Evolutionary conservation across 2,888 invertebrate genomes (phyloP).

Genomic region (Drosophila heteroneura): DNA sequence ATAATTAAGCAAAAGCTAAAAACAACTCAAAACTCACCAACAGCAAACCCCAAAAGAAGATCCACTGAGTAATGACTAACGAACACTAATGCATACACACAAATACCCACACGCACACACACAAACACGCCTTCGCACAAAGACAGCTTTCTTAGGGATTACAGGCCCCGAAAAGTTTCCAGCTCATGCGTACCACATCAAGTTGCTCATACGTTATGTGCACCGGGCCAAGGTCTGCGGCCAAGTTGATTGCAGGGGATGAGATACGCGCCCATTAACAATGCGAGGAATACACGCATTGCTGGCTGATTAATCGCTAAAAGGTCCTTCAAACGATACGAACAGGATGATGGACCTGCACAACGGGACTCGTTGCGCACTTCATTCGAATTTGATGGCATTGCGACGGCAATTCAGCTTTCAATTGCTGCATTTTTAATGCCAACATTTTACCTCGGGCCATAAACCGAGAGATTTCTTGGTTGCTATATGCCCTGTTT

Average conservation of each 20-base stretch:
- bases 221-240: slow-evolving; percentile 25
- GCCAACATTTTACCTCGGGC: slow-evolving; percentile 27
- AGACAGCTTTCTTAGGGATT: slow-evolving; percentile 35
- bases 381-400: slow-evolving; percentile 72
- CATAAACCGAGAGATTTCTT: slow-evolving; percentile 45
- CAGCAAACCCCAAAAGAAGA: slow-evolving; percentile 19
- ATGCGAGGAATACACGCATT: slow-evolving; percentile 24
- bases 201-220: slow-evolving; percentile 56
- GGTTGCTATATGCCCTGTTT: slow-evolving; percentile 16
- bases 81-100: slow-evolving; percentile 1
- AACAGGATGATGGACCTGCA: not conserved
- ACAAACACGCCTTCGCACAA: not conserved
- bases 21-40: slow-evolving; percentile 58
- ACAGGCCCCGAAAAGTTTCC: slow-evolving; percentile 42
- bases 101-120: not conserved
- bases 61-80: slow-evolving; percentile 12
- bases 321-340: slow-evolving; percentile 17
- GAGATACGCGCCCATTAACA: slow-evolving; percentile 48
- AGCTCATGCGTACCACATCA: slow-evolving; percentile 48
- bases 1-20: slow-evolving; percentile 79
- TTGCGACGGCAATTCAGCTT: slow-evolving; percentile 65
- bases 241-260: slow-evolving; percentile 18
- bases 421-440: slow-evolving; percentile 81
- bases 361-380: slow-evolving; percentile 19
- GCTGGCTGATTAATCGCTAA: slow-evolving; percentile 64